Percentiles rank a stretch among this genome's conserved stretches.
phyloP scores from a whole-genome alignment of 2,113 vertebrate species.

The human region DNA sequence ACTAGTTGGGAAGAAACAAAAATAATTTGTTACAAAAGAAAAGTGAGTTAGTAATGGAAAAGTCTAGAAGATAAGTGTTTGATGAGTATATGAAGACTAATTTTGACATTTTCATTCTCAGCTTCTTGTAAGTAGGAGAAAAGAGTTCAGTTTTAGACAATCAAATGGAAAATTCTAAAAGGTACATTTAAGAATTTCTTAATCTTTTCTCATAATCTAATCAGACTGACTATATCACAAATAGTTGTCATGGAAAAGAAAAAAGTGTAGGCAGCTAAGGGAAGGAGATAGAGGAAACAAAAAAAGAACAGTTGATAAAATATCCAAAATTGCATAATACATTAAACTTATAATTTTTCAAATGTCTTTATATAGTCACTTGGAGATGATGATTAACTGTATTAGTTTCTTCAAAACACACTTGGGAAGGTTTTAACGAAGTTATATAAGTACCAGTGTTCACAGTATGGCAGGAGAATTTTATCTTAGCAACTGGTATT shows the following conservation, averaged over 20 bases:
- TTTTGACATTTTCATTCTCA: slow-evolving; percentile 12
- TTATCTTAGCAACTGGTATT: slow-evolving; percentile 23
- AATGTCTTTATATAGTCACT: slow-evolving; percentile 28
- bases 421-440: background rate
- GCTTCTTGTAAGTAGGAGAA: background rate
- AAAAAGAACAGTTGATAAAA: slow-evolving; percentile 19
- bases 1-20: background rate
- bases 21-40: background rate
- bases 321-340: slow-evolving; percentile 16
- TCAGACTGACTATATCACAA: slow-evolving; percentile 20
- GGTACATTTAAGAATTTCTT: background rate
- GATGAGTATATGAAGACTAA: background rate
- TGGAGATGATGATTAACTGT: slow-evolving; percentile 28
- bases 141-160: background rate
- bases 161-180: slow-evolving; percentile 1
- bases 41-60: background rate
- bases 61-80: background rate
- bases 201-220: background rate
- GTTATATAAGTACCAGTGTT: slow-evolving; percentile 34
- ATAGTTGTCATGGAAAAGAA: slow-evolving; percentile 24
- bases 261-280: slow-evolving; percentile 15
- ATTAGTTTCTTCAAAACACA: slow-evolving; percentile 35
- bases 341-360: slow-evolving; percentile 38
- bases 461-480: background rate
- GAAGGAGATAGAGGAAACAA: background rate